Conservation (phyloP, 2,797 vertebrate genomes). For the Pseudomugil tenellus region DNA sequence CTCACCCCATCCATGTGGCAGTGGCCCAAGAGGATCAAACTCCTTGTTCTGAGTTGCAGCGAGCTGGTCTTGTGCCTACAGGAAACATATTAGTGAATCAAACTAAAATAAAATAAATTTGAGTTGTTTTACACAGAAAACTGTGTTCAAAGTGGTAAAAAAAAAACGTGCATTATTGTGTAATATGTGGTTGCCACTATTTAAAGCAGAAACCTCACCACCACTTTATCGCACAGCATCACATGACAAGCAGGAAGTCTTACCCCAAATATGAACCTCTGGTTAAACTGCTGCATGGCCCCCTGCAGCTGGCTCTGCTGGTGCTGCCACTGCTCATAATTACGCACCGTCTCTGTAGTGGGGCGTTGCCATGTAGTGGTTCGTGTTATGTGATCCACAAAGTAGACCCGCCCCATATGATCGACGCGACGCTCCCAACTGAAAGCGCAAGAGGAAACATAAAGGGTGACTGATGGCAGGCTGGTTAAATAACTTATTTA, state of each 20-base stretch:
- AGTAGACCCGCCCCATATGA: constrained; percentile 96
- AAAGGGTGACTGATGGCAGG: background rate
- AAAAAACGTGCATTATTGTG: too few species aligned
- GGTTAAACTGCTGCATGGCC: constrained; percentile 98
- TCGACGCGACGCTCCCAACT: constrained; percentile 97
- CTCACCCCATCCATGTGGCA: constrained; percentile 98
- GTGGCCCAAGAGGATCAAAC: constrained; percentile 95
- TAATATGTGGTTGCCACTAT: too few species aligned
- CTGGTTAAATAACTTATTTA: background rate
- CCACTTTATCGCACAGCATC: background rate
- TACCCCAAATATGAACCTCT: constrained; percentile 97
- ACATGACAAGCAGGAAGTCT: constrained; percentile 55
- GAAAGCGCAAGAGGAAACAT: background rate
- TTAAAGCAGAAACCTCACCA: too few species aligned
- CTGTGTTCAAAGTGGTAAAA: too few species aligned
- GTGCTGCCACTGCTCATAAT: constrained; percentile 98
- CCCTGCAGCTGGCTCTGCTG: constrained; percentile 97
- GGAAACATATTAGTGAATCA: constrained; percentile 5
- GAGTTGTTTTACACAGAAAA: too few species aligned
- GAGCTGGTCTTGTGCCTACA: constrained; percentile 89
- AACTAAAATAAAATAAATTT: too few species aligned
- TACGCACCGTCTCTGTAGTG: constrained; percentile 92
- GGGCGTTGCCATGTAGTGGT: constrained; percentile 98
- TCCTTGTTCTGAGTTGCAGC: constrained; percentile 90
- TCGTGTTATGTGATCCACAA: constrained; percentile 96